phyloP scores from a whole-genome alignment of 2,888 invertebrate species.

The Harmothoe impar region DNA sequence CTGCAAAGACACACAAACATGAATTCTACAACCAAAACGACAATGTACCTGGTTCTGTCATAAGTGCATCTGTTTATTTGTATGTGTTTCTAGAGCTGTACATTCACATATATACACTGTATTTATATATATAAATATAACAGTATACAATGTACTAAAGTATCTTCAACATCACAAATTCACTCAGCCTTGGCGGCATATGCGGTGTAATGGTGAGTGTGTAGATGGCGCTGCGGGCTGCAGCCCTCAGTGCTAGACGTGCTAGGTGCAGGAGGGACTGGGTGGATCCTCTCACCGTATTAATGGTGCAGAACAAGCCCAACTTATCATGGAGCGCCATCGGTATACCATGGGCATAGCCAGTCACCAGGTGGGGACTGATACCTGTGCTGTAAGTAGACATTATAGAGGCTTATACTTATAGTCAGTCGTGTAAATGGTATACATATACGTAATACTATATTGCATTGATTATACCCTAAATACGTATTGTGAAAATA shows the following conservation, averaged over 20 bases:
- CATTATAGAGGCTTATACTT: neutral
- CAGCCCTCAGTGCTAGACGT: slow-evolving; percentile 45
- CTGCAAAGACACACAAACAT: too few species aligned
- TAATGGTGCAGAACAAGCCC: slow-evolving; percentile 38
- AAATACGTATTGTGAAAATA: too few species aligned
- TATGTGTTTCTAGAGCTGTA: too few species aligned
- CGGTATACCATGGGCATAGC: slow-evolving; percentile 40
- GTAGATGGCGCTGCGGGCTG: slow-evolving; percentile 43
- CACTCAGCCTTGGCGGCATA: slow-evolving; percentile 52
- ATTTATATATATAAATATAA: neutral
- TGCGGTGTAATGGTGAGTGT: slow-evolving; percentile 2
- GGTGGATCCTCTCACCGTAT: slow-evolving; percentile 30
- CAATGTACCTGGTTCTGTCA: too few species aligned
- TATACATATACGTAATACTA: too few species aligned
- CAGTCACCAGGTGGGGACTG: slow-evolving; percentile 47
- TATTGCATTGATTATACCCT: too few species aligned
- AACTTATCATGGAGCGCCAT: slow-evolving; percentile 40
- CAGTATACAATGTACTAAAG: too few species aligned
- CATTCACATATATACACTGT: too few species aligned
- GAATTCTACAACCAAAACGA: too few species aligned
- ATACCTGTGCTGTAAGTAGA: slow-evolving; percentile 54
- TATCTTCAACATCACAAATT: slow-evolving; percentile 60
- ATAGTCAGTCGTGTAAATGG: too few species aligned
- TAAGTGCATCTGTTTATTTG: too few species aligned
- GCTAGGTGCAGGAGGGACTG: slow-evolving; percentile 61